phyloP scores from a whole-genome alignment of 2,888 invertebrate genomes.

The Platerodrilus igneus region DNA sequence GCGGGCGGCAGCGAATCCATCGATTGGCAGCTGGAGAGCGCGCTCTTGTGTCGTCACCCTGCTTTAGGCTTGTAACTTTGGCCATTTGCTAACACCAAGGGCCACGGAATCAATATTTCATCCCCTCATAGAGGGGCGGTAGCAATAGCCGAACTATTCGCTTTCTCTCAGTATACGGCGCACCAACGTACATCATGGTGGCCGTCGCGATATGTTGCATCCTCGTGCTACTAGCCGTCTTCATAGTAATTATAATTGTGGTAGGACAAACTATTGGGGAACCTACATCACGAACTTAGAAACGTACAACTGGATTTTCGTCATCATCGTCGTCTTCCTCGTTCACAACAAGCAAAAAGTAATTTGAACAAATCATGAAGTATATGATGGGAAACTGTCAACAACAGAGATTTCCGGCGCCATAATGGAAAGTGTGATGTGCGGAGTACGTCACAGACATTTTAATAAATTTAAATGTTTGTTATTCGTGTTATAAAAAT shows the following conservation, averaged over 20 bases:
- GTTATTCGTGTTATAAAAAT: constrained; percentile 23
- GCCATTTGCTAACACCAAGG: constrained; percentile 38
- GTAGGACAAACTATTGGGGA: constrained; percentile 70
- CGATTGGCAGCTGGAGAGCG: constrained; percentile 26
- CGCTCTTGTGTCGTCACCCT: constrained; percentile 24
- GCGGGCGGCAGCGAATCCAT: constrained; percentile 20
- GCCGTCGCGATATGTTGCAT: constrained; percentile 82
- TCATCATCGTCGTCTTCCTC: constrained; percentile 22
- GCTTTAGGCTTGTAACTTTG: constrained; percentile 33
- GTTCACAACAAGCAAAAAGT: constrained; percentile 8
- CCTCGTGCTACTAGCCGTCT: constrained; percentile 72
- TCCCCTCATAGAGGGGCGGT: constrained; percentile 44
- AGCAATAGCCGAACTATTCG: constrained; percentile 36
- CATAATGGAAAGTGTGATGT: constrained; percentile 13
- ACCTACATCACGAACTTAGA: no score
- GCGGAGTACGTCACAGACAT: constrained; percentile 17
- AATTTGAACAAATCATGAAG: constrained; percentile 12
- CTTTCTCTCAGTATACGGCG: constrained; percentile 28
- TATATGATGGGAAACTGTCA: constrained; percentile 12
- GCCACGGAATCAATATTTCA: constrained; percentile 45
- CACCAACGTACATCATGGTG: constrained; percentile 57
- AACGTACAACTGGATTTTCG: no score
- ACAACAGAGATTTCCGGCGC: constrained; percentile 17
- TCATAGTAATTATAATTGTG: constrained; percentile 77
- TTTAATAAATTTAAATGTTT: constrained; percentile 17